Evolutionary conservation across 2,888 invertebrate genomes (phyloP), one percentile per base, ranked within the genome.

Genomic region (Pterobdella sp.): DNA sequence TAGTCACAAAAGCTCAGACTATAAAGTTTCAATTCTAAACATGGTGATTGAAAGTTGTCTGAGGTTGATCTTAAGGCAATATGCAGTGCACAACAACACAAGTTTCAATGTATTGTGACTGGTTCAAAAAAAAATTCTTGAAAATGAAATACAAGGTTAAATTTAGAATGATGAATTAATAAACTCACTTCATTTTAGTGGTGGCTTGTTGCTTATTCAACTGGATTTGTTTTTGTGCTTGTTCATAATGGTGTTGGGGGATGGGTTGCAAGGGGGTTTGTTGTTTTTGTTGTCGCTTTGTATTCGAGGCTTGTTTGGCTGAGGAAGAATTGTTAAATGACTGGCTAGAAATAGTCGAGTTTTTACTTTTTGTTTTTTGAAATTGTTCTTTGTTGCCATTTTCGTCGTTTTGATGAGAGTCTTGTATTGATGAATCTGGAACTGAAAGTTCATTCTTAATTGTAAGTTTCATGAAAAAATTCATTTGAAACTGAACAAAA

Each of bases 161-260:
- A n/a, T n/a, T n/a, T n/a, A n/a, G n/a, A n/a, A n/a, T n/a, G n/a
- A n/a, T n/a, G n/a, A n/a, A n/a, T n/a, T n/a, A n/a, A n/a, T n/a
- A 10, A 52, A 80, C 83, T 80, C 79, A 84, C 84, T 84, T 83
- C 82, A 82, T 83, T 79, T 84, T 84, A 73, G 79, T 77, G 77
- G 81, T 82, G 73, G 76, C 75, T n/a, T 35, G 70, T 32, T 74
- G 74, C 22, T 66, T 70, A 71, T 71, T 74, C 36, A 74, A 26
- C 31, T 63, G 63, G 18, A 74, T 72, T 63, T 74, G 72, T 22
- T 64, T 65, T 60, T 74, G 74, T 26, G 74, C 74, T 32, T 74
- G 65, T 10, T 74, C 74, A 26, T 72, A 72, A n/a, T 74, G 74
- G 49, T 74, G 74, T 34, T 74, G 74, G 3, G 74, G 74, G 37